Base-by-base conservation (phyloP, 2,888 invertebrate species). In the Orchestes rusci region DNA sequence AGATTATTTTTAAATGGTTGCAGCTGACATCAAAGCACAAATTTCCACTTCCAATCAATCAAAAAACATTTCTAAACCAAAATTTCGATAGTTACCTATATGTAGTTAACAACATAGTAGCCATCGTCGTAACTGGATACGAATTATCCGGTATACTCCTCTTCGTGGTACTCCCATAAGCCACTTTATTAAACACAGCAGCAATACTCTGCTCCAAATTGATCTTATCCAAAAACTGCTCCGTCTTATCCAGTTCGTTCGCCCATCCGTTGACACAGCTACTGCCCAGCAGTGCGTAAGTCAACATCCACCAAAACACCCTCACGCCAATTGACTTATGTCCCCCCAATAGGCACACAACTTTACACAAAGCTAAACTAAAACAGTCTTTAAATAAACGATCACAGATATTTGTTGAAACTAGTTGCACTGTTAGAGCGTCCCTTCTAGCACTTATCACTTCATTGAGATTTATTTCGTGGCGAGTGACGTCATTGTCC, bases 81-180 rank as follows among this genome's bases (percentile, higher is more conserved):
- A 23, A 7, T 23, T 23, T 23, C 23, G 10, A 23, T 5, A 23
- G 16, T 43, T 70, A 75, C 60, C 74, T 65, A 53, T 72, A 71
- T 2, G 76, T 79, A 8, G 79, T 79, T 32, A 78, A 66, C 32
- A 76, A 60, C 1, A 79, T 77, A 13, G 80, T 78, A n/a, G 79
- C 74, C 19, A 76, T 71, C 5, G 80, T 80, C 31, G 80, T 79
- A 27, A 78, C 64, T 7, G 75, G 76, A 44, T 78, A 75, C 31
- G 76, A 74, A 56, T 74, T 78, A 42, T 79, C 79, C 10, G 79
- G 77, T 53, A 80, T 80, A 53, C 79, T 79, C 8, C 80, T 69
- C 58, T 80, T 80, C n/a, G 80, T 80, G 18, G 80, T 80, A 43
- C 78, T 77, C 13, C 79, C 80, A 57, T 80, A 80, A 1, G 80